Evolutionary conservation across 2,113 vertebrate genomes (phyloP).

Genomic region (Dinomys branickii): DNA sequence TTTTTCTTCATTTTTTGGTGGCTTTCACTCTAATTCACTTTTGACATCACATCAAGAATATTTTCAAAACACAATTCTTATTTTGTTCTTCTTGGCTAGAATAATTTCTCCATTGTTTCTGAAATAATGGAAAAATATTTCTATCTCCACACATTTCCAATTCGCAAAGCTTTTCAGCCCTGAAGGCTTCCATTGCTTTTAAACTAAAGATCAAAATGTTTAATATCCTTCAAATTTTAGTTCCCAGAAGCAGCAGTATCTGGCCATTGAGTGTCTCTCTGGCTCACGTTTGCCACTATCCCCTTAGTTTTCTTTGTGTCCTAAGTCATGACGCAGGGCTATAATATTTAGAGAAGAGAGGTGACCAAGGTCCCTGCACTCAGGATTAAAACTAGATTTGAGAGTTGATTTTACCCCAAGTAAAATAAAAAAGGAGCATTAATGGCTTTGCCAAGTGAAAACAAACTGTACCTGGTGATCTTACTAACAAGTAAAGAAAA

Average conservation of each 20-base stretch:
- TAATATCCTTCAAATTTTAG: background rate
- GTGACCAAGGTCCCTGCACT: background rate
- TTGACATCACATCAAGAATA: background rate
- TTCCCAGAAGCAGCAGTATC: background rate
- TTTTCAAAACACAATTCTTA: background rate
- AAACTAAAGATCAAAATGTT: background rate
- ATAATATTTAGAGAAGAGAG: background rate
- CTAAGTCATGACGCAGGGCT: background rate
- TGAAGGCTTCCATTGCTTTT: background rate
- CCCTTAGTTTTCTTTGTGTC: background rate
- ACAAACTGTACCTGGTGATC: background rate
- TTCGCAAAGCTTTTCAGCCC: background rate
- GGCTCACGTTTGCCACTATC: background rate
- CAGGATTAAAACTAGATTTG: background rate
- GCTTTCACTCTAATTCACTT: background rate
- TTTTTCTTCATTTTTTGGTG: background rate
- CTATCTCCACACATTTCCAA: background rate
- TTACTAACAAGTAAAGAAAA: background rate
- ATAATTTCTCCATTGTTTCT: background rate
- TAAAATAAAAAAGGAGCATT: background rate
- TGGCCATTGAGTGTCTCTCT: background rate
- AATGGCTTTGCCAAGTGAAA: background rate
- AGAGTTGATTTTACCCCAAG: background rate
- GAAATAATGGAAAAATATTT: background rate
- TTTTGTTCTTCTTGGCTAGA: background rate